These are phyloP conservation scores for Oenanthe oenanthe DNA, from an alignment of 2,113 vertebrate species.

Conservation along the genomic window DNA sequence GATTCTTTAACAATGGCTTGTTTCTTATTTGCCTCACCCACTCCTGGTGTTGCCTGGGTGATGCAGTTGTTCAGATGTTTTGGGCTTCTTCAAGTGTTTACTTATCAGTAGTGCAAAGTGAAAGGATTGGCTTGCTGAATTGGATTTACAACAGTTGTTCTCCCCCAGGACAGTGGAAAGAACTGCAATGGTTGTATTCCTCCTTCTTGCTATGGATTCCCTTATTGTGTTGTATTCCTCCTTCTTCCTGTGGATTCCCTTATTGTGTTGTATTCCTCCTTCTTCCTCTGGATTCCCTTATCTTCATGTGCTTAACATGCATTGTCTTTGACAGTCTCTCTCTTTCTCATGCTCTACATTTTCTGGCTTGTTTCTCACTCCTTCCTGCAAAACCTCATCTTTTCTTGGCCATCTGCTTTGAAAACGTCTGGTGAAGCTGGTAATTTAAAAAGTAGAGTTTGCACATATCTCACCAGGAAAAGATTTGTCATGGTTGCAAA, in stretches of 20 bases:
- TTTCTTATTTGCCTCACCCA: background rate
- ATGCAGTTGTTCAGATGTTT: background rate
- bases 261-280: background rate
- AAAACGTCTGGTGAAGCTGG: background rate
- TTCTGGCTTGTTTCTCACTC: background rate
- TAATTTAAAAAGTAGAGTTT: background rate
- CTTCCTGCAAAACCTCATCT: background rate
- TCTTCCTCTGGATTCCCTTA: background rate
- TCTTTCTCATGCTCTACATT: background rate
- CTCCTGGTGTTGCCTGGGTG: background rate
- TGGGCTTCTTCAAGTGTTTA: conserved; percentile 9
- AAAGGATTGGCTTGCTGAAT: background rate
- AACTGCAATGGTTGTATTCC: background rate
- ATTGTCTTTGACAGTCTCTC: background rate
- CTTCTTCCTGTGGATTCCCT: no score
- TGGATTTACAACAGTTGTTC: background rate
- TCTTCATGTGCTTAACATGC: background rate
- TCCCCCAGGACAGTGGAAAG: background rate
- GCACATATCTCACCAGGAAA: background rate
- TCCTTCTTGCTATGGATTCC: background rate
- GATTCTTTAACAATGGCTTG: background rate
- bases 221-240: background rate
- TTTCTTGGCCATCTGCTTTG: background rate
- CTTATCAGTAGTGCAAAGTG: background rate
- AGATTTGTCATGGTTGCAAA: background rate